Evolutionary conservation across 2,888 invertebrate species (phyloP), one percentile per base, ranked within the genome.

Genomic region (Luperina nickerlii): DNA sequence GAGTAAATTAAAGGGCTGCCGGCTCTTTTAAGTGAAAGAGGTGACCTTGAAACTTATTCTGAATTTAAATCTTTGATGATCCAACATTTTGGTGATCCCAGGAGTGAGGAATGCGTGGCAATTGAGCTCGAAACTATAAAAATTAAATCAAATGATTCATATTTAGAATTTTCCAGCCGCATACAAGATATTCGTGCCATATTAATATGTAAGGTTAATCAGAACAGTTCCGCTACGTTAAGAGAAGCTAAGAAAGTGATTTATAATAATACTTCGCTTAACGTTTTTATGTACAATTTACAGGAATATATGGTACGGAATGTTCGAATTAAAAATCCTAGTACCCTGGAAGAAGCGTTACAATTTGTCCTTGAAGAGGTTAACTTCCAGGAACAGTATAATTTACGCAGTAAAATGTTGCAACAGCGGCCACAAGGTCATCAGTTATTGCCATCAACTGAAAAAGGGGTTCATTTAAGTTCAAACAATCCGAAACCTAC

Each of bases 71-170:
- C 67, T 42, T 42, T 67, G 8, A 15, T 67, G 67, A 42, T 67
- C n/a, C 67, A 67, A 67, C n/a, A 67, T 45, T 67, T 67, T 65
- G 65, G 32, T 32, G 65, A 65, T 20, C 32, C 65, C 32, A 65
- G 32, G 32, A 65, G 65, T 18, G 65, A 65, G 20, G 67, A 67
- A 67, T 38, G 66, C 66, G 66, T 45, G 8, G 67, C 67, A 15
- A 65, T 32, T 11, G 38, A 65, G 20, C 65, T 38, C 8, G 38
- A 65, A 9, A 65, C 32, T 0, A 9, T 65, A 65, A 65, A 32
- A 65, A 20, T 65, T 0, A 38, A 65, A n/a, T 9, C 45, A 9
- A 48, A 48, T 48, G 48, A 48, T 9, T 66, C 38, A 66, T 66
- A 66, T 6, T 66, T 66, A 66, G 11, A 66, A 6, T 66, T 66